Evolutionary conservation across 2,888 invertebrate genomes (phyloP), one percentile per base, ranked within the genome.

Genomic region (Ophraella communa): DNA sequence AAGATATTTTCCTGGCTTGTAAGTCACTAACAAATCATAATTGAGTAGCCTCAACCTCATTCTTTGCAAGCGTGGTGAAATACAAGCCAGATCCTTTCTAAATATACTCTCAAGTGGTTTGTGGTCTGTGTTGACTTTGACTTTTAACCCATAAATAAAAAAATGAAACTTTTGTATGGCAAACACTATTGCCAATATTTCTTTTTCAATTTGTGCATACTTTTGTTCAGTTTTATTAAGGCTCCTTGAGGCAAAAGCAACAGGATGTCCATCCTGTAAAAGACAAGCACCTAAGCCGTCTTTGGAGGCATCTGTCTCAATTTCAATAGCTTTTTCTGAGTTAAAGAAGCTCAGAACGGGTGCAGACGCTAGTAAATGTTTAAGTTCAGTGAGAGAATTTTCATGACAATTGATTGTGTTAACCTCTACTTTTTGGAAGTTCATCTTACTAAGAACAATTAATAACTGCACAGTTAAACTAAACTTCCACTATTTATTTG

Each of bases 151-250:
- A 64, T 68, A 78, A 14, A 74, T 67, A 68, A 71, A 77, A 39
- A 74, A 74, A 69, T 78, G 76, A 70, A 80, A 80, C 66, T 78
- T 78, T 60, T 74, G 67, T 42, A 72, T 73, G 3, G 77, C 76
- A 54, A 67, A 67, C 8, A 61, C 53, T 33, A 68, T 68, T 1
- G 53, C 33, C 5, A 53, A 11, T 3, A 60, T 67, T 81, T 78
- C 69, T 67, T 81, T 78, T 70, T 82, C 79, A 5, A 82, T 79
- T 71, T 82, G 79, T 3, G 78, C 71, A 69, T 77, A 79, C 35
- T 73, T 77, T 64, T 74, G 68, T 61, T 80, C 77, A 30, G 73
- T 69, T 30, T 63, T 39, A 10, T 67, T 75, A n/a, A 80, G 58
- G 24, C 73, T 75, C 66, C 76, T 54, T 24, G 78, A 80, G 4